phyloP scores from a whole-genome alignment of 64 coral and sea anemone species.

The Acropora yongei region DNA sequence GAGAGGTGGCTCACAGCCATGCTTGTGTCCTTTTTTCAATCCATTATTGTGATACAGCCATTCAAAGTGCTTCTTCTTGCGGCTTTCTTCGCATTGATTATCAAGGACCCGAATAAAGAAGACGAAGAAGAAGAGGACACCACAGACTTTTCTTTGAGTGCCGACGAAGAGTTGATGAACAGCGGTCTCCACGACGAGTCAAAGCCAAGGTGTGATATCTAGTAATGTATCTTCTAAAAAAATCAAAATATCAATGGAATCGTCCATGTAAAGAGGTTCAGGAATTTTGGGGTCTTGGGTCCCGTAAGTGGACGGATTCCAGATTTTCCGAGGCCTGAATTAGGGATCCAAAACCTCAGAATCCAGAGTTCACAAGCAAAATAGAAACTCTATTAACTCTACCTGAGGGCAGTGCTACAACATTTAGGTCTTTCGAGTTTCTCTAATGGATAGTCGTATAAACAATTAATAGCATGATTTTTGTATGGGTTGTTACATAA shows the following conservation, averaged over 20 bases:
- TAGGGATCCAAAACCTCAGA: too few species aligned
- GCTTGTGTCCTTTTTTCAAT: conserved; percentile 92
- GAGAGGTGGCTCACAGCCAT: conserved; percentile 84
- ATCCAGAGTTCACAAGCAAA: too few species aligned
- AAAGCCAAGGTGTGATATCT: neutral
- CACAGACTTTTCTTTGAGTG: conserved; percentile 3
- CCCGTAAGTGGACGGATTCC: too few species aligned
- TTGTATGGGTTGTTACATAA: neutral
- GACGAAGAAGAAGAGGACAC: conserved; percentile 63
- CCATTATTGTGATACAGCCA: conserved; percentile 86
- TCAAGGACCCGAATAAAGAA: conserved; percentile 97
- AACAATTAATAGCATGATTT: too few species aligned
- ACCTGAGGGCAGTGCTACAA: too few species aligned
- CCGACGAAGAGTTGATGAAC: conserved; percentile 63
- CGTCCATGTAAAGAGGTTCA: too few species aligned
- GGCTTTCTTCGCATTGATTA: conserved; percentile 85
- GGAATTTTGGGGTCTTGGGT: too few species aligned
- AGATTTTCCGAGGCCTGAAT: too few species aligned
- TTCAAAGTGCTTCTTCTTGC: conserved; percentile 89
- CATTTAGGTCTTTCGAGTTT: too few species aligned
- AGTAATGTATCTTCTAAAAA: neutral
- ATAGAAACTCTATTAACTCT: too few species aligned
- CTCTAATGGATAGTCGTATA: too few species aligned
- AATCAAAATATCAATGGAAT: too few species aligned
- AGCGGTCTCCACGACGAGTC: neutral